Percentiles rank a stretch among this genome's conserved stretches.
These are phyloP conservation scores for Muntiacus muntjak DNA, from an alignment of 2,113 vertebrate species.

Conservation along the genomic window DNA sequence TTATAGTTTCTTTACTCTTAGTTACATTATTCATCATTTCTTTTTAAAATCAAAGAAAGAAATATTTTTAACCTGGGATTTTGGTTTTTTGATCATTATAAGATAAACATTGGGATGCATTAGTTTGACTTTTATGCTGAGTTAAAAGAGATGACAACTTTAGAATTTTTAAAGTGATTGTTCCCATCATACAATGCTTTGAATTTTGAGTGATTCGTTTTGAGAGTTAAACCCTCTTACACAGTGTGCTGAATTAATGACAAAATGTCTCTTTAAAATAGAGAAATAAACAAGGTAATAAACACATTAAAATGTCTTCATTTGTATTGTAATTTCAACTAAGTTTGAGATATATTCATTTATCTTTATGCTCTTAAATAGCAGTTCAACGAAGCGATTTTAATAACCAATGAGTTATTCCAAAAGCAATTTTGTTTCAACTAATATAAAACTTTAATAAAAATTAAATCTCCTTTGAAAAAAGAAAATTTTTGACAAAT, in stretches of 20 bases:
- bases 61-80: background rate
- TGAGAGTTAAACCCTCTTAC: background rate
- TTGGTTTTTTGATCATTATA: background rate
- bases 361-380: background rate
- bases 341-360: background rate
- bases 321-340: background rate
- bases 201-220: constrained; percentile 7
- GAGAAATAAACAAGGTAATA: background rate
- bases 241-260: background rate
- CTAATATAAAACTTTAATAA: background rate
- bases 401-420: background rate
- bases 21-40: background rate
- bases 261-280: background rate
- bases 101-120: background rate
- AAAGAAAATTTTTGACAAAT: background rate
- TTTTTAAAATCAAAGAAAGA: background rate
- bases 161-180: background rate
- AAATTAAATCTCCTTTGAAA: background rate
- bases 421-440: background rate
- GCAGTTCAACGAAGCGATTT: background rate
- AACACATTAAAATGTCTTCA: background rate
- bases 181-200: background rate
- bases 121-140: background rate
- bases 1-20: background rate
- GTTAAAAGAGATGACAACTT: background rate